Conservation (phyloP, 2,113 vertebrate genomes). For the Coptodon rendalli region DNA sequence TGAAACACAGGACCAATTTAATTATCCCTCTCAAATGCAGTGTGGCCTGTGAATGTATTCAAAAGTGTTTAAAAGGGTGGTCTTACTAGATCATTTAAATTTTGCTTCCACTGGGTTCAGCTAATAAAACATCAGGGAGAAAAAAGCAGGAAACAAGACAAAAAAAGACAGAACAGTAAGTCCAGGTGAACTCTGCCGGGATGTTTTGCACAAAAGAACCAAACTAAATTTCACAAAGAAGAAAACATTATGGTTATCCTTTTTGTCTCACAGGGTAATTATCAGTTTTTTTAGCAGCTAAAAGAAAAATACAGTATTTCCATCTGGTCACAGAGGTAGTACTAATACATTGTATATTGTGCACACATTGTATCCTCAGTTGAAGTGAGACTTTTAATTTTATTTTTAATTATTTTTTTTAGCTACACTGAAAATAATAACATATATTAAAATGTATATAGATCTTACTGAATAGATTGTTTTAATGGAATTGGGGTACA, state of each 20-base stretch:
- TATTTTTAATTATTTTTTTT: not conserved
- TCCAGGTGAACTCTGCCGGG: not conserved
- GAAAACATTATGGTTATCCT: not conserved
- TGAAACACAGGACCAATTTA: not conserved
- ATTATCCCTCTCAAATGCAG: not conserved
- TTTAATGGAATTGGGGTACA: not conserved
- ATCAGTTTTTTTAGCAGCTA: not conserved
- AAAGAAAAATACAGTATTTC: not conserved
- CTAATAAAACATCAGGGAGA: not conserved
- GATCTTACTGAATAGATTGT: not conserved
- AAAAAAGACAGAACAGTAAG: not conserved
- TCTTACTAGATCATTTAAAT: not conserved
- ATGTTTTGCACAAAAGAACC: not conserved
- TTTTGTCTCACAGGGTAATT: not conserved
- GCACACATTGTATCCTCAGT: not conserved
- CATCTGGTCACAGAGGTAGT: not conserved
- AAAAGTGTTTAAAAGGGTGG: not conserved
- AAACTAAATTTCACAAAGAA: not conserved
- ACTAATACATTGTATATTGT: not conserved
- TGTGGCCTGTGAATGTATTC: not conserved
- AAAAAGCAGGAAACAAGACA: not conserved
- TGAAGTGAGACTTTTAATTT: not conserved
- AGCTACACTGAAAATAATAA: not conserved
- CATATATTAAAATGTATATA: not conserved
- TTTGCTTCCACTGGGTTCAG: not conserved